These are phyloP conservation scores for Tupiocoris notatus DNA, from an alignment of 2,888 invertebrate genomes.

Conservation along the genomic window DNA sequence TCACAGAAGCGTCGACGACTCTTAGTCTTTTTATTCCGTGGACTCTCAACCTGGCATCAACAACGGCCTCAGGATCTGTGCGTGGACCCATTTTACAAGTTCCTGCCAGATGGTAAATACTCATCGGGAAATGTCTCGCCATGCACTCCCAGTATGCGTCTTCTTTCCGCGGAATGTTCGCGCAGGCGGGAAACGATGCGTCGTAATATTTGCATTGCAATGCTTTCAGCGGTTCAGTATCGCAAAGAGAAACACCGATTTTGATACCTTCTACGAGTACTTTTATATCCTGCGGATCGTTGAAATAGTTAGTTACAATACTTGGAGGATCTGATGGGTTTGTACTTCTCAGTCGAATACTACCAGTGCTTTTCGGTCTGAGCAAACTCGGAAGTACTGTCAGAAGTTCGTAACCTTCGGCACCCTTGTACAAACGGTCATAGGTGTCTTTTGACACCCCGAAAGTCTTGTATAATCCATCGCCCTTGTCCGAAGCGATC, in stretches of 20 bases:
- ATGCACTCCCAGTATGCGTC: slow-evolving; percentile 1
- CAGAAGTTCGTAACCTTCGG: not conserved
- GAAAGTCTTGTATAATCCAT: not conserved
- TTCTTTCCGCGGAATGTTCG: not conserved
- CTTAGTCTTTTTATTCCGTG: slow-evolving; percentile 67
- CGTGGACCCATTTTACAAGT: slow-evolving; percentile 78
- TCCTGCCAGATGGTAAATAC: slow-evolving; percentile 79
- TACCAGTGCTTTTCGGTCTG: slow-evolving; percentile 18
- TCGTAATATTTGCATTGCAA: not conserved
- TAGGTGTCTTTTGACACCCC: not conserved
- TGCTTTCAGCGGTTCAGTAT: not conserved
- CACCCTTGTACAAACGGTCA: not conserved
- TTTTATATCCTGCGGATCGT: not conserved
- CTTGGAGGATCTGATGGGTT: not conserved
- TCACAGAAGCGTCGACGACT: slow-evolving; percentile 78
- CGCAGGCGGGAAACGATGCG: not conserved
- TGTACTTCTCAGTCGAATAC: not conserved
- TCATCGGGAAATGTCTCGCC: slow-evolving; percentile 70
- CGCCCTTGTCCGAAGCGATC: not conserved
- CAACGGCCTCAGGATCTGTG: slow-evolving; percentile 63
- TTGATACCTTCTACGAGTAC: not conserved
- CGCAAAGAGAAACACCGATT: not conserved
- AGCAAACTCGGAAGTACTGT: not conserved
- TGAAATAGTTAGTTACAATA: slow-evolving; percentile 16
- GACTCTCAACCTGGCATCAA: slow-evolving; percentile 67